These are phyloP conservation scores for Atherix ibis DNA, from an alignment of 2,888 invertebrate species.

Conservation along the genomic window DNA sequence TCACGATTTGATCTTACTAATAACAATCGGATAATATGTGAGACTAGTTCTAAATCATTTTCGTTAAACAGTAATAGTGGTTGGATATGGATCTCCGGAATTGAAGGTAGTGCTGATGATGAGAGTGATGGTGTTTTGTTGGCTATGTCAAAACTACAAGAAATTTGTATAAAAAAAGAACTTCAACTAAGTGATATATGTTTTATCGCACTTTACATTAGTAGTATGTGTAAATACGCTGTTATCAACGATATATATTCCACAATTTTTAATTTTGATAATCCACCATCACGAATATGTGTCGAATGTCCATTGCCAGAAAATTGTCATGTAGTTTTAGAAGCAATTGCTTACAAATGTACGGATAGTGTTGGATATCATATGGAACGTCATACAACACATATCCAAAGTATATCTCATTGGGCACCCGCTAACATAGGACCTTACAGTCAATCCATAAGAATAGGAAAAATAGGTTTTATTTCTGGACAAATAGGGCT, in stretches of 20 bases:
- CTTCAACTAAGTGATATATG: constrained; percentile 50
- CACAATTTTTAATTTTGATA: constrained; percentile 51
- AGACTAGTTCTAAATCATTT: no score
- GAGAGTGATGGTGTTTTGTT: constrained; percentile 48
- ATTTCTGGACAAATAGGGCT: constrained; percentile 87
- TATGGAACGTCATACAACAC: constrained; percentile 59
- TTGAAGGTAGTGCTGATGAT: constrained; percentile 51
- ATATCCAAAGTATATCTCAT: constrained; percentile 88
- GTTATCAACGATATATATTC: constrained; percentile 64
- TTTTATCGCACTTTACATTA: constrained; percentile 69
- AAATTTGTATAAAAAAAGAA: constrained; percentile 22
- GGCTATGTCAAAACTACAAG: constrained; percentile 59
- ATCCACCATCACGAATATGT: constrained; percentile 77
- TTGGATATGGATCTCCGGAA: constrained; percentile 73
- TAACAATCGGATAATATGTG: no score
- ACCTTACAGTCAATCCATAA: constrained; percentile 84
- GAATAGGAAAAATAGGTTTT: constrained; percentile 66
- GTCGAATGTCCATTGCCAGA: constrained; percentile 61
- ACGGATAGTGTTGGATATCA: constrained; percentile 23
- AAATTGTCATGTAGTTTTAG: constrained; percentile 58
- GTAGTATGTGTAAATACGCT: constrained; percentile 65
- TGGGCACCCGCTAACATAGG: constrained; percentile 98
- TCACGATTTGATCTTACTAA: no score
- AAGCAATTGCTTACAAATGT: constrained; percentile 50
- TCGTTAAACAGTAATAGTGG: constrained; percentile 56